Evolutionary conservation across 2,113 vertebrate species (phyloP).

Genomic region (Chauna torquata): DNA sequence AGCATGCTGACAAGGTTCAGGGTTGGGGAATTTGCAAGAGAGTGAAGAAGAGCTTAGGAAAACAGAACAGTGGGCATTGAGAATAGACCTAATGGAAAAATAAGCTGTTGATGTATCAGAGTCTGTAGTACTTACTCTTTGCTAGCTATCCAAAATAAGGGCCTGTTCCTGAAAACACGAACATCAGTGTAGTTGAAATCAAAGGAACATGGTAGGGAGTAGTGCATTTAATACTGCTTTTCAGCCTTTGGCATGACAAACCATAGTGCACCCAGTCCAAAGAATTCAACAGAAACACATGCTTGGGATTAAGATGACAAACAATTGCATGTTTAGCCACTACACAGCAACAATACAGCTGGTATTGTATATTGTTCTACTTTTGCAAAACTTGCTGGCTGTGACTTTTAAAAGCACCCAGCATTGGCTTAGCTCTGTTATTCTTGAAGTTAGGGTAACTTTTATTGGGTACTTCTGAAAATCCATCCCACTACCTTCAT

Average conservation of each 20-base stretch:
- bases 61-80: not conserved
- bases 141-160: not conserved
- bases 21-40: accelerated
- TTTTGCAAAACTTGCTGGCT: not conserved
- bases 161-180: not conserved
- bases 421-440: not conserved
- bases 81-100: not conserved
- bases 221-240: not conserved
- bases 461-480: not conserved
- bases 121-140: not conserved
- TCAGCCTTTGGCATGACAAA: not conserved
- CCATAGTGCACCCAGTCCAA: not conserved
- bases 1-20: not conserved
- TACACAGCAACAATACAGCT: not conserved
- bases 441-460: not conserved
- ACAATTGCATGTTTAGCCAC: not conserved
- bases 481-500: not conserved
- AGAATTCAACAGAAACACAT: not conserved
- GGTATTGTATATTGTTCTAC: not conserved
- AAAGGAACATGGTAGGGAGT: not conserved
- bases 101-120: not conserved
- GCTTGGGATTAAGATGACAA: not conserved
- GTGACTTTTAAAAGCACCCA: not conserved
- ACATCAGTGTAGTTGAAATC: not conserved
- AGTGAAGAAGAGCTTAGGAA: not conserved